A percentile compares a stretch with the other conserved stretches of the same genome.
These are phyloP conservation scores for Matsumyia berberina DNA, from an alignment of 2,888 invertebrate genomes.

Conservation along the genomic window DNA sequence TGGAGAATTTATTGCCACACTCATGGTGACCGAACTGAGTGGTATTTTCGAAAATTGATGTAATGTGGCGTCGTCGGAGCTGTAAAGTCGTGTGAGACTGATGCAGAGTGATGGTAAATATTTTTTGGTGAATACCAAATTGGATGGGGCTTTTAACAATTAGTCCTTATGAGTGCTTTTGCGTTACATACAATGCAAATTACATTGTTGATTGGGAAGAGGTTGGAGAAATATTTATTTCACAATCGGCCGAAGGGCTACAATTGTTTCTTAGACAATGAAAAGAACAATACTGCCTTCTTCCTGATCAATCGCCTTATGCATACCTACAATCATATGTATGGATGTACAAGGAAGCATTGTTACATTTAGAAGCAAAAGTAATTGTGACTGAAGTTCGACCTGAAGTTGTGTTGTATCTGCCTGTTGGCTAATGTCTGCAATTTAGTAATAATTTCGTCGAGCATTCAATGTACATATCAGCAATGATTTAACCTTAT, in stretches of 20 bases:
- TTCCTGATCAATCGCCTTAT: too few species aligned
- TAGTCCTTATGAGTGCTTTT: slow-evolving; percentile 18
- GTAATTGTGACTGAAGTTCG: too few species aligned
- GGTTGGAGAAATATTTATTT: background rate
- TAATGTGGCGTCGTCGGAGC: slow-evolving; percentile 44
- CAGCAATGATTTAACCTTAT: too few species aligned
- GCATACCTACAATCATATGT: too few species aligned
- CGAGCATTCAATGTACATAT: too few species aligned
- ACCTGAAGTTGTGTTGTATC: too few species aligned
- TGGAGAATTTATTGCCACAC: slow-evolving; percentile 65
- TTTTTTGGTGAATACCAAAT: slow-evolving; percentile 41
- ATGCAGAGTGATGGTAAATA: slow-evolving; percentile 39
- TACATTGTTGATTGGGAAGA: background rate
- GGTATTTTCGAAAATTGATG: slow-evolving; percentile 52
- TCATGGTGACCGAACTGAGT: slow-evolving; percentile 48
- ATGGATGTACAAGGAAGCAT: too few species aligned
- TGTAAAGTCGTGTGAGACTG: slow-evolving; percentile 42
- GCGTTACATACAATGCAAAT: slow-evolving; percentile 14
- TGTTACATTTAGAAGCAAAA: too few species aligned
- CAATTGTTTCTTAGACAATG: background rate
- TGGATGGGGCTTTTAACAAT: slow-evolving; percentile 48
- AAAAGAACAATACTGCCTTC: too few species aligned
- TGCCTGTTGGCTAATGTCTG: too few species aligned
- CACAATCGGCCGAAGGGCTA: background rate
- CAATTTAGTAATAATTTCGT: too few species aligned